Base-by-base conservation (phyloP, 2,888 invertebrate genomes). In the Hydropsyche betteni region DNA sequence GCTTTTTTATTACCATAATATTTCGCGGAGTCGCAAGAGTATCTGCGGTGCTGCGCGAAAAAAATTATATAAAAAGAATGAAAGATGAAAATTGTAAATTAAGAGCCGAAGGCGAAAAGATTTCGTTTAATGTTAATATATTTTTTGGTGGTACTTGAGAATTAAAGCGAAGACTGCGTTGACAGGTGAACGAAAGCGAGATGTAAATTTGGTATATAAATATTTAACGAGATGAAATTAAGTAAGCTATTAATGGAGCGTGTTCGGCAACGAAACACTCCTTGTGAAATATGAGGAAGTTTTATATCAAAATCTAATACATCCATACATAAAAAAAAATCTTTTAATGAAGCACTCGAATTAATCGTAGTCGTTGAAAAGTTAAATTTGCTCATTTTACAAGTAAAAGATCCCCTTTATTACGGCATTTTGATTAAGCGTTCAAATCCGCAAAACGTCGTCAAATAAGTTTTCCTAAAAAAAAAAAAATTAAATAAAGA, bases 121-220 rank as follows among this genome's bases (percentile, higher is more conserved):
- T 77, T 79, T 76, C 50, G 74, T 69, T 75, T 74, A 72, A 76
- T 78, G 77, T 79, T 72, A 79, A 77, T 76, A 75, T 61, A 69
- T 71, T 73, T 71, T 74, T 68, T 53, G 36, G 44, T 16, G 16
- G 55, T n/a, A 36, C 44, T 14, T 2, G 61, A 74, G 69, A 74
- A 78, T 76, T 78, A 75, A 70, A 78, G 75, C 72, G 76, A 73
- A 72, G 73, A 61, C 73, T 74, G 38, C 24, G 44, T 73, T 74
- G 78, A 76, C 78, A 74, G 73, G 76, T 75, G 33, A 55, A 75
- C 34, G 74, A 75, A 75, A 75, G 73, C 14, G 69, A 50, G 72
- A 75, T 69, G 69, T 44, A 69, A 69, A 69, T 69, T 69, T 69
- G 38, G 44, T 38, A 73, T 74, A 73, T 75, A 51, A 75, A 77